Percentiles rank a stretch among this genome's conserved stretches.
Evolutionary conservation across 2,113 vertebrate species (phyloP).

Genomic region (Centropus unirufus): DNA sequence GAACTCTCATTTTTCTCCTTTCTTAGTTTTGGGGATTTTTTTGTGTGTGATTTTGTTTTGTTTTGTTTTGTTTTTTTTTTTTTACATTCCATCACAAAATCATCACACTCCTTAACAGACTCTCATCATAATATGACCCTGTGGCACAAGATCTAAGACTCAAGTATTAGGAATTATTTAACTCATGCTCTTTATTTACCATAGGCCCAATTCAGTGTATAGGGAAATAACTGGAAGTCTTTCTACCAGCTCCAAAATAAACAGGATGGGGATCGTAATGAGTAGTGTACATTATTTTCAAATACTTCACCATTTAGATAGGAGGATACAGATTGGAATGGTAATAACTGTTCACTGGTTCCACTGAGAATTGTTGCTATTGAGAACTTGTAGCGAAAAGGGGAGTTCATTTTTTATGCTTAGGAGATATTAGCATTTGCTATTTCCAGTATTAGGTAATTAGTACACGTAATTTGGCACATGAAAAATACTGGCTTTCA

Average conservation of each 20-base stretch:
- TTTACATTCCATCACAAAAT: neutral
- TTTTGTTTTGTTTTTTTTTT: no score
- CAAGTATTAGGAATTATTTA: neutral
- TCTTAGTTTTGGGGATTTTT: neutral
- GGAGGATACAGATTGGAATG: neutral
- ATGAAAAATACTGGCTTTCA: constrained; percentile 33
- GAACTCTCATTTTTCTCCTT: neutral
- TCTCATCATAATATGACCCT: neutral
- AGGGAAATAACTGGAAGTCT: neutral
- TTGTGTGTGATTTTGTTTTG: no score
- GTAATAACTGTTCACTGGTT: neutral
- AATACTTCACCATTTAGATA: neutral
- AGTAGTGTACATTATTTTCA: neutral
- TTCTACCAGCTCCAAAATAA: neutral
- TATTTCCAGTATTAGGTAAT: neutral
- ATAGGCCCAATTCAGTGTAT: neutral
- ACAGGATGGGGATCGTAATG: neutral
- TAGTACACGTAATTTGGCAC: constrained; percentile 1
- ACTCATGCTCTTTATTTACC: neutral
- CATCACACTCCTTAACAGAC: neutral
- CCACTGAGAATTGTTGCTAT: neutral
- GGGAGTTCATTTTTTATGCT: neutral
- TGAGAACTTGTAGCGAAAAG: neutral
- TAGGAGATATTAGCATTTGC: neutral
- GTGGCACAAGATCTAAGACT: neutral